These are phyloP conservation scores for Actinostola sp. DNA, from an alignment of 92 coral and sea anemone genomes.

Conservation along the genomic window DNA sequence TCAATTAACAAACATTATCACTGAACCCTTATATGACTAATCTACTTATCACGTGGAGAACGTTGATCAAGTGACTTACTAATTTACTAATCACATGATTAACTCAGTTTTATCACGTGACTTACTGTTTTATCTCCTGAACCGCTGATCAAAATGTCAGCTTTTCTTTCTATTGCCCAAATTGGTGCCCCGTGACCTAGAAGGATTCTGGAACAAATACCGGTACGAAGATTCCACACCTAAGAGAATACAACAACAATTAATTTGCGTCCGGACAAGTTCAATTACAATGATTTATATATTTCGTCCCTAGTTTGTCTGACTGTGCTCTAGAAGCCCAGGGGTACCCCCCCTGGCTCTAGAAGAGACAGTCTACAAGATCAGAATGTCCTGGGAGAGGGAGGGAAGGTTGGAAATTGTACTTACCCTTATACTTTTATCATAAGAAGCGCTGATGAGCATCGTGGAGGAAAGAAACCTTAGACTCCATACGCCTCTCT, in stretches of 20 bases:
- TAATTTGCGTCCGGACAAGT: no score
- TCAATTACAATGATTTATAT: no score
- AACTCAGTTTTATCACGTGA: neutral
- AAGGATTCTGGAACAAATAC: constrained; percentile 75
- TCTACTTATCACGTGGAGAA: no score
- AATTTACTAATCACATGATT: neutral
- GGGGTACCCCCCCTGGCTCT: no score
- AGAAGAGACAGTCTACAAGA: no score
- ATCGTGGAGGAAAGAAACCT: constrained; percentile 85
- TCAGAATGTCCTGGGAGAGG: neutral
- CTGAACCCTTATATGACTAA: no score
- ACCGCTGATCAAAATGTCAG: constrained; percentile 86
- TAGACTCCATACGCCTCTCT: constrained; percentile 97
- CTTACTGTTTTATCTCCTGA: constrained; percentile 96
- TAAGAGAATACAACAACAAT: constrained; percentile 26
- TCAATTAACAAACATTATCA: neutral
- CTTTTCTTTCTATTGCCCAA: constrained; percentile 97
- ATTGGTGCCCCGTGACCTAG: constrained; percentile 92
- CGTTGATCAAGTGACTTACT: neutral
- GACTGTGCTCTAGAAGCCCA: no score
- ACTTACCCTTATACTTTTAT: constrained; percentile 86
- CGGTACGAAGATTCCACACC: constrained; percentile 96
- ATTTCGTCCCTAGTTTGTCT: no score
- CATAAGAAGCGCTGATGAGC: constrained; percentile 90
- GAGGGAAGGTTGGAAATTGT: neutral